A percentile compares a stretch with the other conserved stretches of the same genome.
These are phyloP conservation scores for Lomographa bimaculata DNA, from an alignment of 2,888 invertebrate genomes.

Conservation along the genomic window DNA sequence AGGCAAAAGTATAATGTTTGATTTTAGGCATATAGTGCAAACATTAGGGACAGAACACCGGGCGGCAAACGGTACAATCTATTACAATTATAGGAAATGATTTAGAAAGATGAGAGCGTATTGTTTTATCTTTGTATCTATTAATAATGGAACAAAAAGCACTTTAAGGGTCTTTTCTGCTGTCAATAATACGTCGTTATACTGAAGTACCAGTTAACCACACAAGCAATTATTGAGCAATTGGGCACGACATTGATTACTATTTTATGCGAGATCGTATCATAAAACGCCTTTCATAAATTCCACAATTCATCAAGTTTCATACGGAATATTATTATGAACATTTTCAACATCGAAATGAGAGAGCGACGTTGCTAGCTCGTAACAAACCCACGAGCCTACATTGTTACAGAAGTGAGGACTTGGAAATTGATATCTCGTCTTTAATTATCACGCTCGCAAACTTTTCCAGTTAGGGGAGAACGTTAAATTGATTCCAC, in stretches of 20 bases:
- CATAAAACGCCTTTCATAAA: constrained; percentile 29
- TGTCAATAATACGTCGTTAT: constrained; percentile 3
- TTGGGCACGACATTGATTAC: constrained; percentile 20
- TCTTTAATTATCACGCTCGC: constrained; percentile 71
- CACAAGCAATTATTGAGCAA: constrained; percentile 21
- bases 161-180: no score
- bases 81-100: no score
- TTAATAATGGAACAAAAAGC: constrained; percentile 11
- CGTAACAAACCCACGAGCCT: constrained; percentile 21
- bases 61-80: constrained; percentile 22
- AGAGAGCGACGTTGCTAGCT: constrained; percentile 18
- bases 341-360: constrained; percentile 21
- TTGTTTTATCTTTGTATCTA: no score
- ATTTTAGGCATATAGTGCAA: constrained; percentile 40
- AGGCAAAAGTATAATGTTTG: constrained; percentile 22
- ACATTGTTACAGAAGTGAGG: constrained; percentile 39
- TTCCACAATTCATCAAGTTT: constrained; percentile 25
- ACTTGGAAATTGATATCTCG: constrained; percentile 67
- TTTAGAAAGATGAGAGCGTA: no score
- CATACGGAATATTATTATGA: constrained; percentile 19
- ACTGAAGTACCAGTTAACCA: constrained; percentile 11
- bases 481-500: constrained; percentile 77
- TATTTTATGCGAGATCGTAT: constrained; percentile 18
- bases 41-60: constrained; percentile 41
- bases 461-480: constrained; percentile 68